Evolutionary conservation across 2,888 invertebrate genomes (phyloP).

Genomic region (Physocephala rufipes): DNA sequence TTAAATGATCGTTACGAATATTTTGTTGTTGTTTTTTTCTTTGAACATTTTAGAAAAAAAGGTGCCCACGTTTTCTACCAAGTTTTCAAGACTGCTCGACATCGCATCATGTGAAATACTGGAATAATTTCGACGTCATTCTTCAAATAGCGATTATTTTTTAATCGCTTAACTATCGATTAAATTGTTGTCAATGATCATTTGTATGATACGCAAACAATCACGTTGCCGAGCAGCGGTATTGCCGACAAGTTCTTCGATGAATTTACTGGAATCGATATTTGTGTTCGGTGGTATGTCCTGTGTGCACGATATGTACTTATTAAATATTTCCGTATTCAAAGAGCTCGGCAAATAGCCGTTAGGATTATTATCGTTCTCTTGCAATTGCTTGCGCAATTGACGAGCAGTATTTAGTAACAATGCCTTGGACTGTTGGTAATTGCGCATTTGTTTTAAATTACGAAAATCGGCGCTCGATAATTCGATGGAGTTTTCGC

Average conservation of each 20-base stretch:
- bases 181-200: conserved; percentile 59
- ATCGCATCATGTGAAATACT: too few species aligned
- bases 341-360: conserved; percentile 57
- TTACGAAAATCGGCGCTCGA: conserved; percentile 58
- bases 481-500: conserved; percentile 50
- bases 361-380: conserved; percentile 18
- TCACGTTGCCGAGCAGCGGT: conserved; percentile 60
- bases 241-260: conserved; percentile 60
- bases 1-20: too few species aligned
- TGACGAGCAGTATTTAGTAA: conserved; percentile 57
- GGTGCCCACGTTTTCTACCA: too few species aligned
- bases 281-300: conserved; percentile 61
- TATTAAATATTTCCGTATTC: conserved; percentile 61
- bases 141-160: too few species aligned
- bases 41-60: too few species aligned
- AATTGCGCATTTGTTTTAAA: conserved; percentile 60
- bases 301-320: conserved; percentile 62
- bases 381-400: conserved; percentile 53
- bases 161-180: conserved; percentile 39
- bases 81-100: too few species aligned
- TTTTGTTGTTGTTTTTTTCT: too few species aligned
- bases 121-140: too few species aligned
- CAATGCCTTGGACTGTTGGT: conserved; percentile 59
- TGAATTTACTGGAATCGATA: conserved; percentile 59
- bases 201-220: conserved; percentile 60